Evolutionary conservation across 2,888 invertebrate species (phyloP).

Genomic region (Pyrochroa serraticornis): DNA sequence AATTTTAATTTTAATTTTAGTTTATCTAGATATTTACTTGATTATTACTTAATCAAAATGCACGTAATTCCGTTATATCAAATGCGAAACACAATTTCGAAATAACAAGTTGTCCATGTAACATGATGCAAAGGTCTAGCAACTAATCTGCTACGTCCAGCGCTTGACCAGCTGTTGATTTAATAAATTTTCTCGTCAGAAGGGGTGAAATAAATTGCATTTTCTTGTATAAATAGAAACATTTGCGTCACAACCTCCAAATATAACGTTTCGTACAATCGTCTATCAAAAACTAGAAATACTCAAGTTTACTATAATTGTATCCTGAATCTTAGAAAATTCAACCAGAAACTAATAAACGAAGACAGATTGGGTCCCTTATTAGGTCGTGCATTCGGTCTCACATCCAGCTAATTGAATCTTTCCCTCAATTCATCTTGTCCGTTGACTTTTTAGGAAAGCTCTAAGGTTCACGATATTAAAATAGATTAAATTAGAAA

Average conservation of each 20-base stretch:
- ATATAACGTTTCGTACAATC: neutral
- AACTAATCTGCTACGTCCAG: too few relatives aligned
- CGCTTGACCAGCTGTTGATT: constrained; percentile 43
- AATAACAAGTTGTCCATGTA: too few relatives aligned
- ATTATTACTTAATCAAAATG: too few relatives aligned
- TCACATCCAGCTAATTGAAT: constrained; percentile 43
- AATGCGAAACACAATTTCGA: too few relatives aligned
- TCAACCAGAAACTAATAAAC: constrained; percentile 46
- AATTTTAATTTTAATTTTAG: too few relatives aligned
- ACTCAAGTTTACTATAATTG: neutral
- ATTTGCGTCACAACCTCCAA: constrained; percentile 2
- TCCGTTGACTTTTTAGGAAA: constrained; percentile 35
- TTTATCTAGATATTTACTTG: too few relatives aligned
- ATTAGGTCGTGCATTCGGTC: constrained; percentile 49
- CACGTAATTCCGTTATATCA: too few relatives aligned
- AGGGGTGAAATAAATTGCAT: constrained; percentile 24
- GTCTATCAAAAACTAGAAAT: neutral
- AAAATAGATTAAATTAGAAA: neutral
- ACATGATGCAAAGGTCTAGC: too few relatives aligned
- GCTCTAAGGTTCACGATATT: neutral
- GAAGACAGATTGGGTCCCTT: constrained; percentile 54
- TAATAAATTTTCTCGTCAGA: constrained; percentile 19
- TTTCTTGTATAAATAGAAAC: constrained; percentile 13
- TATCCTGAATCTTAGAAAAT: constrained; percentile 5
- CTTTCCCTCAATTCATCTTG: constrained; percentile 47